Evolutionary conservation across 92 coral and sea anemone species (phyloP), one percentile per base, ranked within the genome.

Genomic region (Zoanthus solanderi): DNA sequence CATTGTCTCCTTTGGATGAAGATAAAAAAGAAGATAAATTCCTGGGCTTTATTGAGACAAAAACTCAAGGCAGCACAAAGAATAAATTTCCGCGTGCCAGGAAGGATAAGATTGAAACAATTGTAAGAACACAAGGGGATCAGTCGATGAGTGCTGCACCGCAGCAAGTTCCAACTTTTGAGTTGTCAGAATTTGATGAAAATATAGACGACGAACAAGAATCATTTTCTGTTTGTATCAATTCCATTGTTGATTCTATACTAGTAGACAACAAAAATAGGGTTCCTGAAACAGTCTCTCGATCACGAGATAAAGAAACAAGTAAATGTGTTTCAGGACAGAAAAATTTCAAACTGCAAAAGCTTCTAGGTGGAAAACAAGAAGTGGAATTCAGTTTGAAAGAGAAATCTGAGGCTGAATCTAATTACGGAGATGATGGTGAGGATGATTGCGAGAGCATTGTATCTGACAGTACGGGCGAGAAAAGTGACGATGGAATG

Each of bases 381-480:
- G 66, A 17, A 10, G 9, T 71, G 31, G 61, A 65, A 17, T 44
- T 18, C 8, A 23, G 47, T 37, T 81, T 71, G 6, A 53, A 66
- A 44, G 13, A 63, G 10, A 68, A 47, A 34, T 14, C n/a, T 7
- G 42, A 44, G 23, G 23, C 16, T 79, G 85, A 60, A 9, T 30
- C 18, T n/a, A 29, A 44, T 46, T 8, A 2, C 15, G 46, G 7
- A 13, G 83, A 58, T 58, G 66, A 30, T 56, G 84, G 30, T 6
- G 84, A 81, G 10, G 37, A 48, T 76, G 81, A 76, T 23, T 29
- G 61, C 52, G 75, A 30, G 9, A 81, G 85, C 17, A 7, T 81
- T 81, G 85, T 81, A n/a, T 44, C 47, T 81, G 85, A 81, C 63
- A 81, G 85, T 67, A 81, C 85, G 5, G 85, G 85, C 14, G 85